Evolutionary conservation across 2,888 invertebrate species (phyloP).

Genomic region (Nymphalis polychloros): DNA sequence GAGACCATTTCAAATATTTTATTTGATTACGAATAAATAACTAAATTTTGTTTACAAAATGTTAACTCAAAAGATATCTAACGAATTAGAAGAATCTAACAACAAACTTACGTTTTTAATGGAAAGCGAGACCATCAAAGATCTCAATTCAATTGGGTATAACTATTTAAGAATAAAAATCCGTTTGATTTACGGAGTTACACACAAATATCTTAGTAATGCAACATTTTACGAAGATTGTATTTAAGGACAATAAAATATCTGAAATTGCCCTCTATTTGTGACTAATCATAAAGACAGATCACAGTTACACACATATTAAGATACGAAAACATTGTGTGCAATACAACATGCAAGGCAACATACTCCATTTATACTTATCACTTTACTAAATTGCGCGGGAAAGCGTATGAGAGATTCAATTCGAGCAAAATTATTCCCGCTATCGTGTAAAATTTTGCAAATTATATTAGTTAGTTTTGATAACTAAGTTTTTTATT

Average conservation of each 20-base stretch:
- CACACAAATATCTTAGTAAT: constrained; percentile 9
- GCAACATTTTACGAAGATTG: constrained; percentile 2
- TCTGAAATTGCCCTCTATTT: constrained; percentile 37
- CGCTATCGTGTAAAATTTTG: no score
- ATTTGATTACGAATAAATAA: constrained; percentile 9
- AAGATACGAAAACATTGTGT: neutral
- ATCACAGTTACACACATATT: constrained; percentile 7
- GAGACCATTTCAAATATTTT: constrained; percentile 42
- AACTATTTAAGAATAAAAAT: constrained; percentile 12
- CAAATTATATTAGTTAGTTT: no score
- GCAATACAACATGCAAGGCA: neutral
- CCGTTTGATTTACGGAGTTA: constrained; percentile 13
- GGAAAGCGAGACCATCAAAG: neutral
- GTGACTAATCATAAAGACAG: neutral
- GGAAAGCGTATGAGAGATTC: no score
- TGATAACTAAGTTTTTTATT: no score
- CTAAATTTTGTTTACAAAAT: neutral
- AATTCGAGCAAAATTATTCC: no score
- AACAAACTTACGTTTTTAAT: neutral
- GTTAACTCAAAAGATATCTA: no score
- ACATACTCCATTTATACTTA: no score
- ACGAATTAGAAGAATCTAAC: neutral
- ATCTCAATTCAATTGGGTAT: neutral
- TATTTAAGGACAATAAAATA: constrained; percentile 27
- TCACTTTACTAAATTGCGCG: no score